These are phyloP conservation scores for Tinea trinotella DNA, from an alignment of 2,888 invertebrate species.

Conservation along the genomic window DNA sequence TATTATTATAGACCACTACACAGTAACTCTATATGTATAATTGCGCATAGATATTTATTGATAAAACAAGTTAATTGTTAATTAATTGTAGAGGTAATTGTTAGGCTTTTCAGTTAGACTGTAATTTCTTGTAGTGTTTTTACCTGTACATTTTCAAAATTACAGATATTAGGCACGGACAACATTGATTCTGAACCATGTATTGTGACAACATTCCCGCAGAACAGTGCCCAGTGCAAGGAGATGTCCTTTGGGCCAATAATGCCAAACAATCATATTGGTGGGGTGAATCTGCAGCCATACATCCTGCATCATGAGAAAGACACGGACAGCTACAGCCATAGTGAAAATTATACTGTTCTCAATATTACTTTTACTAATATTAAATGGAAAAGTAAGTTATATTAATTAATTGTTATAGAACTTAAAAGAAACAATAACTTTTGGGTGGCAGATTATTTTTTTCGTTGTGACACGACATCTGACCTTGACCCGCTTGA, in stretches of 20 bases:
- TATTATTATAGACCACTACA: too few relatives aligned
- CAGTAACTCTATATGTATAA: too few relatives aligned
- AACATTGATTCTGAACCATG: constrained; percentile 42
- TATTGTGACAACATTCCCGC: constrained; percentile 44
- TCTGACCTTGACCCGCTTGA: too few relatives aligned
- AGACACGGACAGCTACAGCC: background rate
- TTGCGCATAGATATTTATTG: too few relatives aligned
- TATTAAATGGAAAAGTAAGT: constrained; percentile 66
- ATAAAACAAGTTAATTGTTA: too few relatives aligned
- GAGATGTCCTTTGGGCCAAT: constrained; percentile 50
- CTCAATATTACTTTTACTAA: constrained; percentile 60
- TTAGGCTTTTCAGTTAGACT: background rate
- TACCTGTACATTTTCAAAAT: constrained; percentile 5
- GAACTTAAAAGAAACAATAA: too few relatives aligned
- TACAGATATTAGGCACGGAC: constrained; percentile 41
- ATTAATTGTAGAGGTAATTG: too few relatives aligned
- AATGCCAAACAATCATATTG: constrained; percentile 44
- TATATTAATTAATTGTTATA: background rate
- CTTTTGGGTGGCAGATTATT: too few relatives aligned
- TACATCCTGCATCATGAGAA: constrained; percentile 32
- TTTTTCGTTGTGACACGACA: too few relatives aligned
- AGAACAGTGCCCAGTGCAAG: constrained; percentile 47
- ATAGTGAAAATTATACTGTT: constrained; percentile 38
- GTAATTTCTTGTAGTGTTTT: background rate
- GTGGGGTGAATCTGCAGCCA: constrained; percentile 53